phyloP scores from a whole-genome alignment of 1,140 invertebrate species.

The Caenorhabditis latens region DNA sequence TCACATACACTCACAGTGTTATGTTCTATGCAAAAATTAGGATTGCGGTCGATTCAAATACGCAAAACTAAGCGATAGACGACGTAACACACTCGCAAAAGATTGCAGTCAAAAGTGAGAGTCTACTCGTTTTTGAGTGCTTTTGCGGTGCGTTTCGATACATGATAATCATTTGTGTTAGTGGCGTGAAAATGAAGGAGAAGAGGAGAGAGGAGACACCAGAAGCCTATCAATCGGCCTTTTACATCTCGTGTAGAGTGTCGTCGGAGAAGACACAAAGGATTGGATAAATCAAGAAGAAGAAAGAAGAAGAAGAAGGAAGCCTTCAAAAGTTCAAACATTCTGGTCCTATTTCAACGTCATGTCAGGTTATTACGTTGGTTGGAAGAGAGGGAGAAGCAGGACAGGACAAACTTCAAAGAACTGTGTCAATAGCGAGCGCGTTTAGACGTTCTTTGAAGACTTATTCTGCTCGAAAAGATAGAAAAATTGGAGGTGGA shows the following conservation, averaged over 20 bases:
- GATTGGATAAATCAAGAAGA: not conserved
- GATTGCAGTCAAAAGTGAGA: not conserved
- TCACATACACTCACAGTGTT: not conserved
- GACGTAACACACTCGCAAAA: not conserved
- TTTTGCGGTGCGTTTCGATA: constrained; percentile 43
- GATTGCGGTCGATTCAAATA: not conserved
- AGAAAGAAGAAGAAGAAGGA: not conserved
- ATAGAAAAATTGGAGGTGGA: too few species aligned
- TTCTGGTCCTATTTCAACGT: constrained; percentile 9
- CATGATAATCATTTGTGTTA: constrained; percentile 10
- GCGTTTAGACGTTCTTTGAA: not conserved
- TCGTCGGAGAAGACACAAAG: not conserved
- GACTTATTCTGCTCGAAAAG: not conserved
- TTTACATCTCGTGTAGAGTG: constrained; percentile 9
- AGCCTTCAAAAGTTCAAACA: constrained; percentile 53
- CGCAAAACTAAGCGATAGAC: not conserved
- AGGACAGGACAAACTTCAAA: not conserved
- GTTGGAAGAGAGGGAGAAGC: not conserved
- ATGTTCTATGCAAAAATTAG: constrained; percentile 4
- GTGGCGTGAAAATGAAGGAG: not conserved
- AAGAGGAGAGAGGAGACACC: not conserved
- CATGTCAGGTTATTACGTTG: not conserved
- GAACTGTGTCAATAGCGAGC: not conserved
- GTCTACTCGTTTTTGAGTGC: constrained; percentile 26
- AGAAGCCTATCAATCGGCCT: constrained; percentile 30